These are phyloP conservation scores for Tenodera sinensis DNA, from an alignment of 2,888 invertebrate genomes.

Conservation along the genomic window DNA sequence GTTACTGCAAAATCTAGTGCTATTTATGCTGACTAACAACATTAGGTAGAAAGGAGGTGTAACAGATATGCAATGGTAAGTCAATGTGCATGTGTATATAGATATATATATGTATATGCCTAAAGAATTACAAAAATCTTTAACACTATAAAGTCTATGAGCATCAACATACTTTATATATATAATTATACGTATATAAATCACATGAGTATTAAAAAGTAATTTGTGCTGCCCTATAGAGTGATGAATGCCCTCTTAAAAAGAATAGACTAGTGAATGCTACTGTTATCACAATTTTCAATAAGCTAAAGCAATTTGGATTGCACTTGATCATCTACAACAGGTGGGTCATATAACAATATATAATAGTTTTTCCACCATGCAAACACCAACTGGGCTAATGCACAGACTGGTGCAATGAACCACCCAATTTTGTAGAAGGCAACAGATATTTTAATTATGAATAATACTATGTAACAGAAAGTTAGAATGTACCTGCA, in stretches of 20 bases:
- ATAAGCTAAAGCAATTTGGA: slow-evolving; percentile 1
- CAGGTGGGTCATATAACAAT: slow-evolving; percentile 9
- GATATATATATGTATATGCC: background rate
- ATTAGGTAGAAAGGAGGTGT: background rate
- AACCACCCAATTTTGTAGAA: slow-evolving; percentile 3
- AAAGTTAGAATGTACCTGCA: slow-evolving; percentile 1
- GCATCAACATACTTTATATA: background rate
- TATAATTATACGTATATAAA: background rate
- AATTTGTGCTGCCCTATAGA: background rate
- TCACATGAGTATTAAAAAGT: background rate
- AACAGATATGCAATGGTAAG: background rate
- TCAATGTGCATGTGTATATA: background rate
- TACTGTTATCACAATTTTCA: background rate
- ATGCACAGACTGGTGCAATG: background rate
- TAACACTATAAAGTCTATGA: background rate
- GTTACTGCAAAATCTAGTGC: background rate
- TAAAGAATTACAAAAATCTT: background rate
- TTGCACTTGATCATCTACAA: slow-evolving; percentile 9
- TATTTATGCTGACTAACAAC: background rate
- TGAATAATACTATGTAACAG: slow-evolving; percentile 8
- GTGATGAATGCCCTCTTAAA: background rate
- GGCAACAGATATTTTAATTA: background rate
- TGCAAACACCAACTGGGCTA: background rate
- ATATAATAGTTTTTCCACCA: background rate
- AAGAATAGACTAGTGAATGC: background rate